A percentile compares a stretch with the other conserved stretches of the same genome.
Evolutionary conservation across 2,113 vertebrate species (phyloP).

Genomic region (Pholis gunnellus): DNA sequence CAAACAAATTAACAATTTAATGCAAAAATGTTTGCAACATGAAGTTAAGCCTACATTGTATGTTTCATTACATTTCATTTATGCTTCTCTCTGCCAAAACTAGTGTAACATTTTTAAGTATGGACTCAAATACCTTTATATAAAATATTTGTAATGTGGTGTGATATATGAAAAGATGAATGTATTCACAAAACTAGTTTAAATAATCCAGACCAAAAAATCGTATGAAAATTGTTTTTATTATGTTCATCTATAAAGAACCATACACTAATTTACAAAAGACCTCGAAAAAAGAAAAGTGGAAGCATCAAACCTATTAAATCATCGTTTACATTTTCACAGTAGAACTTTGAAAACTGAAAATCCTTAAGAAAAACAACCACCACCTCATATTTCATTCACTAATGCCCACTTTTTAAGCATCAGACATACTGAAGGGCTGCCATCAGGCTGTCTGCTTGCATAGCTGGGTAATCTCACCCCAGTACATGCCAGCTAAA

Average conservation of each 20-base stretch:
- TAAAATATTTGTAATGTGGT: not conserved
- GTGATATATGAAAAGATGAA: not conserved
- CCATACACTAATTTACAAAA: conserved; percentile 44
- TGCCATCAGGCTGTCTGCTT: conserved; percentile 28
- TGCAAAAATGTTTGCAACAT: not conserved
- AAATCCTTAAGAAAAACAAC: conserved; percentile 15
- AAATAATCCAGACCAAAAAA: conserved; percentile 8
- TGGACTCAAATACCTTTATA: not conserved
- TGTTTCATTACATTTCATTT: not conserved
- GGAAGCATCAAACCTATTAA: conserved; percentile 47
- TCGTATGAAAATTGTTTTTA: conserved; percentile 47
- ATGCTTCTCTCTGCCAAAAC: not conserved
- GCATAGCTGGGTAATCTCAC: conserved; percentile 51
- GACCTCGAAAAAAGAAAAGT: conserved; percentile 50
- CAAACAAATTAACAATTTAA: too few relatives aligned
- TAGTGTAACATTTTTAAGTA: not conserved
- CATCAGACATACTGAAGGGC: conserved; percentile 25
- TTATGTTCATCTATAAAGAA: conserved; percentile 52
- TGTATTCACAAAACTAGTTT: not conserved
- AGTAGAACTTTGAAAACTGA: conserved; percentile 53
- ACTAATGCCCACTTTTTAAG: conserved; percentile 17
- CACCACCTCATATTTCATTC: conserved; percentile 5
- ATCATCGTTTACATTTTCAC: conserved; percentile 46
- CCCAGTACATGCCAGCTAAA: conserved; percentile 2
- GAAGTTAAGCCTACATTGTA: not conserved